Evolutionary conservation across 2,797 vertebrate species (phyloP).

Genomic region (Rhynchotus rufescens): DNA sequence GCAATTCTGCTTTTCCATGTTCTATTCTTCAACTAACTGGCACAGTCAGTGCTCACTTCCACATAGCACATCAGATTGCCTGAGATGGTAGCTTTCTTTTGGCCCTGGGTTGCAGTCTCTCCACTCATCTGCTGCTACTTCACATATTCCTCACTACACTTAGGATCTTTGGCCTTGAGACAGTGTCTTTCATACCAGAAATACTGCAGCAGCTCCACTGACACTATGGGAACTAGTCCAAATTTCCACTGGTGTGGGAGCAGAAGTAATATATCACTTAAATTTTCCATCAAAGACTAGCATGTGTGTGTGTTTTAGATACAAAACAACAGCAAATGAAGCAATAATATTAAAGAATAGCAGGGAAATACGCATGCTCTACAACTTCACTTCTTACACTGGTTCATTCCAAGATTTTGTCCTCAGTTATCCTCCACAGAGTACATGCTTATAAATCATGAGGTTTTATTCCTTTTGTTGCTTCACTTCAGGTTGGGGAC

Average conservation of each 20-base stretch:
- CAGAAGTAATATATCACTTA: background rate
- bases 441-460: background rate
- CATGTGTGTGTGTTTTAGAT: background rate
- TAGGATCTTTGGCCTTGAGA: background rate
- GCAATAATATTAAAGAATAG: background rate
- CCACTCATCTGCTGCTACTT: background rate
- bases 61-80: background rate
- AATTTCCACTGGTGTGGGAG: background rate
- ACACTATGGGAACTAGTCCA: background rate
- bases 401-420: background rate
- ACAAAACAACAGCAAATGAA: background rate
- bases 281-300: background rate
- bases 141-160: background rate
- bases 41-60: background rate
- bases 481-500: conserved; percentile 88
- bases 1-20: background rate
- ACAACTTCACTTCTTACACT: background rate
- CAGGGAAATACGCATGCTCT: background rate
- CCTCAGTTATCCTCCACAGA: background rate
- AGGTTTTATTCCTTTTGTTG: background rate
- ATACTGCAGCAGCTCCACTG: background rate
- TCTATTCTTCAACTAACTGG: background rate
- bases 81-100: background rate
- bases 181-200: background rate
- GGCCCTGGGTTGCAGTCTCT: background rate